phyloP scores from a whole-genome alignment of 2,888 invertebrate genomes.

The Ennomos fuscantarius region DNA sequence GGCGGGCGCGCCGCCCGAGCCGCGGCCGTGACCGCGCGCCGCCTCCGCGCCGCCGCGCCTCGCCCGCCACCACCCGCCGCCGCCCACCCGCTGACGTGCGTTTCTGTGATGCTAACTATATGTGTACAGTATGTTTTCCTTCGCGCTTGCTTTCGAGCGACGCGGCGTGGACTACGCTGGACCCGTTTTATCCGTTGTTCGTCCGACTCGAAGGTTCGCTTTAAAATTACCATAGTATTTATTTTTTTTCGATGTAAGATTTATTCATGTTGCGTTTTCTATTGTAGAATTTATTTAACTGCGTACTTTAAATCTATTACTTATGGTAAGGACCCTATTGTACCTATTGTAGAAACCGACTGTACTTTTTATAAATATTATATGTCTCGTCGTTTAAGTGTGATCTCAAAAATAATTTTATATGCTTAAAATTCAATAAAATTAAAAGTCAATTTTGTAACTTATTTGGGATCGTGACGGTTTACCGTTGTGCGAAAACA shows the following conservation, averaged over 20 bases:
- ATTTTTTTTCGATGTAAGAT: constrained; percentile 70
- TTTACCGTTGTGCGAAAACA: constrained; percentile 12
- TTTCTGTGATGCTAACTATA: constrained; percentile 77
- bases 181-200: constrained; percentile 17
- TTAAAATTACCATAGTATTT: constrained; percentile 79
- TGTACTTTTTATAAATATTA: constrained; percentile 40
- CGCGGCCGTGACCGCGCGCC: constrained; percentile 37
- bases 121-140: constrained; percentile 61
- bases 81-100: constrained; percentile 37
- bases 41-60: constrained; percentile 34
- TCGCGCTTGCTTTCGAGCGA: constrained; percentile 59
- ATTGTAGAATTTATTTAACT: constrained; percentile 58
- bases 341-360: constrained; percentile 33
- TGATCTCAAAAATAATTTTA: constrained; percentile 42
- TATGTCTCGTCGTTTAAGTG: constrained; percentile 38
- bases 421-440: constrained; percentile 35
- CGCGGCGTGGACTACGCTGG: constrained; percentile 28
- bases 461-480: constrained; percentile 21
- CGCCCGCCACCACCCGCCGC: constrained; percentile 24
- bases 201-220: constrained; percentile 54
- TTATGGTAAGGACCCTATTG: constrained; percentile 35
- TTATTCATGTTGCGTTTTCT: constrained; percentile 62
- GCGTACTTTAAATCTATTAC: constrained; percentile 52
- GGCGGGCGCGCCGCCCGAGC: constrained; percentile 31
- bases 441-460: constrained; percentile 28